A percentile compares a stretch with the other conserved stretches of the same genome.
phyloP scores from a whole-genome alignment of 2,797 vertebrate genomes.

The Scleropages formosus region DNA sequence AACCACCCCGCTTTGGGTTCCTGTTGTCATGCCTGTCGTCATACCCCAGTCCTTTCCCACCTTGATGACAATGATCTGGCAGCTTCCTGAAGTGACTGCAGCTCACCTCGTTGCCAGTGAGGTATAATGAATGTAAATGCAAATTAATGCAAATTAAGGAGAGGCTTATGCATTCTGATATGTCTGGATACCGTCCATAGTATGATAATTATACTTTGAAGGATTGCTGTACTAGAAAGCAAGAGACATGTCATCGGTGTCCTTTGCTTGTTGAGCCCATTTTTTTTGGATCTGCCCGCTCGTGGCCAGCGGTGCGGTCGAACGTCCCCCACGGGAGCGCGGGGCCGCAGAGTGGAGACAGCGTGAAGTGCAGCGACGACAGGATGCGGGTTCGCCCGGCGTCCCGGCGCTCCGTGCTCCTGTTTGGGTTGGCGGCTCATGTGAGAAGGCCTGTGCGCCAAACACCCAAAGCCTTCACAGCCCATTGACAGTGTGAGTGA shows the following conservation, averaged over 20 bases:
- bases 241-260: not conserved
- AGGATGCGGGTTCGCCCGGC: constrained; percentile 63
- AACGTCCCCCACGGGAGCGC: too few relatives aligned
- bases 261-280: not conserved
- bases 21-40: too few relatives aligned
- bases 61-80: too few relatives aligned
- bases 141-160: too few relatives aligned
- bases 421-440: constrained; percentile 63
- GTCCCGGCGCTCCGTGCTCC: constrained; percentile 56
- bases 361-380: constrained; percentile 63
- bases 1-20: too few relatives aligned
- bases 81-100: too few relatives aligned
- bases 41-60: too few relatives aligned
- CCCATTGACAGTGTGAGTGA: constrained; percentile 67
- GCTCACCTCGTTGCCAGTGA: too few relatives aligned
- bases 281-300: not conserved
- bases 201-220: not conserved
- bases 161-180: too few relatives aligned
- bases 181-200: not conserved
- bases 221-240: not conserved
- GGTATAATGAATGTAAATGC: too few relatives aligned
- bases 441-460: constrained; percentile 44
- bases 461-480: constrained; percentile 68
- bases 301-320: not conserved
- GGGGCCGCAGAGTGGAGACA: constrained; percentile 64